Conservation (phyloP, 1,140 invertebrate genomes). For the Drosophila sp. region DNA sequence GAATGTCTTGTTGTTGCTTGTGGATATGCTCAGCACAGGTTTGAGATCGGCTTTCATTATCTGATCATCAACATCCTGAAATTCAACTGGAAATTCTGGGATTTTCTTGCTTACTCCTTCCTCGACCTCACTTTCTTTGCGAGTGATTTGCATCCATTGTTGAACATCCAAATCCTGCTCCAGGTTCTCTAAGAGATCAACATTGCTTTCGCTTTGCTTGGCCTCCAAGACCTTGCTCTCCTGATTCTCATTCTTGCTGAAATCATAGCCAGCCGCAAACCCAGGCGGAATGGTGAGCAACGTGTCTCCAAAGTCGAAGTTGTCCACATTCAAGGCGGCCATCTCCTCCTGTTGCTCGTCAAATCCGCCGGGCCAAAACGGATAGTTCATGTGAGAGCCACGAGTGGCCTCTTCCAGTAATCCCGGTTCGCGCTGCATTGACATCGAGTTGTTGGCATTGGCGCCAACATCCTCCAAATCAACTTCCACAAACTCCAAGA, state of each 20-base stretch:
- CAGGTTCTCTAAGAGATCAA: constrained; percentile 70
- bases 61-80: constrained; percentile 73
- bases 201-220: constrained; percentile 33
- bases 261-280: constrained; percentile 85
- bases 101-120: background rate
- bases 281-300: constrained; percentile 87
- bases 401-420: constrained; percentile 85
- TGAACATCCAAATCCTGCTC: constrained; percentile 76
- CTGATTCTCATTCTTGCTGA: constrained; percentile 50
- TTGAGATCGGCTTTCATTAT: constrained; percentile 80
- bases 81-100: constrained; percentile 47
- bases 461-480: constrained; percentile 85
- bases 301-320: constrained; percentile 84
- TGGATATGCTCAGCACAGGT: constrained; percentile 85
- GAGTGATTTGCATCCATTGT: constrained; percentile 71
- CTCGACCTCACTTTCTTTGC: constrained; percentile 23
- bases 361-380: constrained; percentile 92
- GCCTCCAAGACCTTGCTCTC: background rate
- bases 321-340: constrained; percentile 53
- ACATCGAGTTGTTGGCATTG: constrained; percentile 90
- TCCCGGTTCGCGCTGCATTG: constrained; percentile 87
- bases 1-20: constrained; percentile 69
- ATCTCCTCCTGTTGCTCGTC: constrained; percentile 84
- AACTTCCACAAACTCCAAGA: constrained; percentile 89
- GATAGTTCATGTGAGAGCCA: constrained; percentile 89